Percentiles rank a stretch among this genome's conserved stretches.
Evolutionary conservation across 2,113 vertebrate genomes (phyloP).

Genomic region (Lophochroa leadbeateri): DNA sequence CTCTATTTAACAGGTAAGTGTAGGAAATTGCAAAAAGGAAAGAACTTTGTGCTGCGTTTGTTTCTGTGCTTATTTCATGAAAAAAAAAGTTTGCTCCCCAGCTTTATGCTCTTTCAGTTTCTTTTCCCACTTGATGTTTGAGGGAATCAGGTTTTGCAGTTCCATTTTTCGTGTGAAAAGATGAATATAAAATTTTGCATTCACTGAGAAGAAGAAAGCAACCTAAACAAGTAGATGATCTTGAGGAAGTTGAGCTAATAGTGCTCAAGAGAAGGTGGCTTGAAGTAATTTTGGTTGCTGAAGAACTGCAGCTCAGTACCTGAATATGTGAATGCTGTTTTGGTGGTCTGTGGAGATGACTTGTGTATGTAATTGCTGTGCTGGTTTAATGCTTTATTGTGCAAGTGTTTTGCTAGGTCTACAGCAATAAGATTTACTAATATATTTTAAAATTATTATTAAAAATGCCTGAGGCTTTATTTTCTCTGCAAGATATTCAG

Average conservation of each 20-base stretch:
- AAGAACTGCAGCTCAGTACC: neutral
- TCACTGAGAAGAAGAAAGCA: neutral
- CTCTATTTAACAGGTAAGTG: constrained; percentile 92
- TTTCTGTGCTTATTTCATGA: neutral
- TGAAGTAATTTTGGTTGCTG: neutral
- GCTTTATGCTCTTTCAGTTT: neutral
- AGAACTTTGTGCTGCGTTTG: neutral
- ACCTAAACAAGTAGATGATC: neutral
- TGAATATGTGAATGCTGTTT: neutral
- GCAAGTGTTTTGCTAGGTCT: neutral
- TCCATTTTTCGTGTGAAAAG: neutral
- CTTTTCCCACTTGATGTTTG: neutral
- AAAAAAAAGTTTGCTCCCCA: neutral
- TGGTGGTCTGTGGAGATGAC: neutral
- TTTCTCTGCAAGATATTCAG: neutral
- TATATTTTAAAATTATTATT: neutral
- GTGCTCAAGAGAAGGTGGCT: neutral
- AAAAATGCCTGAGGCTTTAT: neutral
- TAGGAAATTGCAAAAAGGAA: neutral
- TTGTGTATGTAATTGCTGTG: neutral
- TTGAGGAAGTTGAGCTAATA: neutral
- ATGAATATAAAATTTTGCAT: neutral
- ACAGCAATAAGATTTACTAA: neutral
- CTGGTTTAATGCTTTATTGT: neutral
- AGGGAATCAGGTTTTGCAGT: neutral